Conservation (phyloP, 1,140 invertebrate genomes). For the Tetramorium parvispinum region DNA sequence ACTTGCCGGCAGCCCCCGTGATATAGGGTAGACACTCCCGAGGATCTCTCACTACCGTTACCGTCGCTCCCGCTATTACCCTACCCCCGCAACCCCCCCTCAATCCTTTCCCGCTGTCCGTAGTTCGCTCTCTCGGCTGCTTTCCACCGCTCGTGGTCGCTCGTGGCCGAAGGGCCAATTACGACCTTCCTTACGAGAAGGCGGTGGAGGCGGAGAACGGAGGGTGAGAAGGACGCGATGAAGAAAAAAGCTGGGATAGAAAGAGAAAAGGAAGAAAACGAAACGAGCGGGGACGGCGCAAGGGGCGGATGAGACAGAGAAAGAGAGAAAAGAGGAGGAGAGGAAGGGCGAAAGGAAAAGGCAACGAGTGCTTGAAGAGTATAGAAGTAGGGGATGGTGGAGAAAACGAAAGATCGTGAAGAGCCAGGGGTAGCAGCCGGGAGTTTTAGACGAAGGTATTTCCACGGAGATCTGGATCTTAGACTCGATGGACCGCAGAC, state of each 20-base stretch:
- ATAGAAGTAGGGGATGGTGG: neutral
- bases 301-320: neutral
- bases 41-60: constrained; percentile 50
- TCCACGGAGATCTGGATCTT: constrained; percentile 60
- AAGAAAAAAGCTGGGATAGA: neutral
- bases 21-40: constrained; percentile 63
- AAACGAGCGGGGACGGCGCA: constrained; percentile 31
- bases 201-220: constrained; percentile 25
- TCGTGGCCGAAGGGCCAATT: constrained; percentile 74
- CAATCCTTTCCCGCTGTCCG: constrained; percentile 49
- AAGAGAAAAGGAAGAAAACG: constrained; percentile 26
- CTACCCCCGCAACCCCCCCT: constrained; percentile 45
- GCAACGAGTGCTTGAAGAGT: constrained; percentile 33
- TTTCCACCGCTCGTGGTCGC: constrained; percentile 26
- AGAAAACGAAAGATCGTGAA: constrained; percentile 34
- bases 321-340: neutral
- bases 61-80: constrained; percentile 54
- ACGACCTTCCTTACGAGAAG: constrained; percentile 62
- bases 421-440: neutral
- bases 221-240: neutral
- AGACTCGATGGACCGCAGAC: constrained; percentile 19
- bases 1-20: constrained; percentile 37
- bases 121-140: constrained; percentile 36
- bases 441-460: constrained; percentile 41
- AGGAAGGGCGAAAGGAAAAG: neutral